Evolutionary conservation across 2,113 vertebrate species (phyloP).

Genomic region (Carassius carassius): DNA sequence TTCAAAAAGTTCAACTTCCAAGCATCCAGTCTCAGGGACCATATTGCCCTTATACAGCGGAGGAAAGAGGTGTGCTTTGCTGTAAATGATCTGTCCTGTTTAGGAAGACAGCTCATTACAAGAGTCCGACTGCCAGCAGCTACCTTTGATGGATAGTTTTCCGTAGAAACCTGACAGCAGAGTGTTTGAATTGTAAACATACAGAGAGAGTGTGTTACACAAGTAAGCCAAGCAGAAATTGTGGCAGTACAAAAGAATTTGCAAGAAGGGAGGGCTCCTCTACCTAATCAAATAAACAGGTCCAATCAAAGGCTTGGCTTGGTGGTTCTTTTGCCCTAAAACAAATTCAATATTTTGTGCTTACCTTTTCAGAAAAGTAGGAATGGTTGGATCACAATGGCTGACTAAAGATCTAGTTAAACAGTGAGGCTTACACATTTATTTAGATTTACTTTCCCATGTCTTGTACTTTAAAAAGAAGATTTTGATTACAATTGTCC

Average conservation of each 20-base stretch:
- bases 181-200: slow-evolving; percentile 13
- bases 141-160: slow-evolving; percentile 23
- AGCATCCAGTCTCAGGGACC: too few relatives aligned
- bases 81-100: slow-evolving; percentile 7
- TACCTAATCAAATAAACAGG: background rate
- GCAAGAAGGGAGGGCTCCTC: background rate
- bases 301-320: background rate
- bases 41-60: background rate
- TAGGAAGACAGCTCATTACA: slow-evolving; percentile 20
- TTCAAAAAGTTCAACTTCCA: background rate
- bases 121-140: background rate
- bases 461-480: too few relatives aligned
- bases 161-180: background rate
- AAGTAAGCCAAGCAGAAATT: background rate
- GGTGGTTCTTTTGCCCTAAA: background rate
- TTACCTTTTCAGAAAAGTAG: slow-evolving; percentile 11
- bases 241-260: background rate
- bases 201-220: background rate
- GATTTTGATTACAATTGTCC: background rate
- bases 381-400: background rate
- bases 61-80: background rate
- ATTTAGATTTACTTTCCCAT: too few relatives aligned
- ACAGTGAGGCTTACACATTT: background rate
- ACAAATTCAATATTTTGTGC: background rate
- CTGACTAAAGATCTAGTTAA: background rate